Conservation (phyloP, 1,140 invertebrate genomes). For the Leptoteleia sp. region DNA sequence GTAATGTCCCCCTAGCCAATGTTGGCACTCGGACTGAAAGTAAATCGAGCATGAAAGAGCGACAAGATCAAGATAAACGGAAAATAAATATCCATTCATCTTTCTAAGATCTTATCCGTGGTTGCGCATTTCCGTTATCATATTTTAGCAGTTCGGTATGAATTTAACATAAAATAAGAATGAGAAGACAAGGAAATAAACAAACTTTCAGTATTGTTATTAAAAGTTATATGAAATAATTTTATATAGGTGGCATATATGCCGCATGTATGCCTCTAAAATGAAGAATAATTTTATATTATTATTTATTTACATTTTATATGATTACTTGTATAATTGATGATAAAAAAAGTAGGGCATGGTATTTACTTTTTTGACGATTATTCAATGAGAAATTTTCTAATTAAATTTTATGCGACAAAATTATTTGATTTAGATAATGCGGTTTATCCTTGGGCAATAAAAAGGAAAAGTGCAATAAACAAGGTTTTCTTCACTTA, state of each 20-base stretch:
- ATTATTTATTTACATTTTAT: too few relatives aligned
- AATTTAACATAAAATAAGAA: too few relatives aligned
- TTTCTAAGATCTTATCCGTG: neutral
- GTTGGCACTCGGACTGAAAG: slow-evolving; percentile 10
- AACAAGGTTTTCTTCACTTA: slow-evolving; percentile 47
- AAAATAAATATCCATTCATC: slow-evolving; percentile 20
- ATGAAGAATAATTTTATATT: too few relatives aligned
- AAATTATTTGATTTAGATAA: slow-evolving; percentile 52
- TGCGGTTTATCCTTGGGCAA: slow-evolving; percentile 37
- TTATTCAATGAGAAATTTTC: slow-evolving; percentile 6
- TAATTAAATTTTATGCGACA: slow-evolving; percentile 21
- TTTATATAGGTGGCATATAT: too few relatives aligned
- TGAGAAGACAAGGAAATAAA: too few relatives aligned
- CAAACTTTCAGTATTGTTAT: too few relatives aligned
- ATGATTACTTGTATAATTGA: too few relatives aligned
- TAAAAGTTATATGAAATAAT: too few relatives aligned
- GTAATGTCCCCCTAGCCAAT: slow-evolving; percentile 9
- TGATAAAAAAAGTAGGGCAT: neutral
- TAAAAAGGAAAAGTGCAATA: slow-evolving; percentile 47
- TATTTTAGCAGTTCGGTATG: too few relatives aligned
- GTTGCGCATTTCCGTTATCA: neutral
- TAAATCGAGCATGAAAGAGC: slow-evolving; percentile 42
- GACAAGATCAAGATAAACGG: slow-evolving; percentile 24
- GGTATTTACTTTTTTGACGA: neutral
- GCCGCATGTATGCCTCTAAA: too few relatives aligned